These are phyloP conservation scores for Drosophila ananassae DNA, from an alignment of 1,140 invertebrate species.

Conservation along the genomic window DNA sequence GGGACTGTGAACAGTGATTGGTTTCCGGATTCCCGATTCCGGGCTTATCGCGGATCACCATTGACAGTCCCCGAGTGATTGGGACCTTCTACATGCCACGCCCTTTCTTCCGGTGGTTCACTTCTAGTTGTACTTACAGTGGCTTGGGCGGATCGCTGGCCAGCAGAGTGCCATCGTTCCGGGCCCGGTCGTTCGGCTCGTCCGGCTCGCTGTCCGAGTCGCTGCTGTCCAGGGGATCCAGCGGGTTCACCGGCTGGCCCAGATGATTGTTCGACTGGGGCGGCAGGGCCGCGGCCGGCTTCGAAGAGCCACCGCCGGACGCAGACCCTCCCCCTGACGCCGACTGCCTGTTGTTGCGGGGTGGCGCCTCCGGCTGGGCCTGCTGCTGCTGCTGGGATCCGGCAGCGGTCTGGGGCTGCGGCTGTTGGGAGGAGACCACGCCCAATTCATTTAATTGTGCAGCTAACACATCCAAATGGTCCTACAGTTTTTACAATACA, in stretches of 20 bases:
- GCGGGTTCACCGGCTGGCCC: conserved; percentile 77
- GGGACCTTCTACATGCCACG: conserved; percentile 39
- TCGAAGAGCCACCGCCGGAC: conserved; percentile 42
- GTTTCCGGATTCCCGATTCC: too few relatives aligned
- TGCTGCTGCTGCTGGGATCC: conserved; percentile 67
- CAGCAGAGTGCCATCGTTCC: conserved; percentile 96
- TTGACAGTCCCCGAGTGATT: not conserved
- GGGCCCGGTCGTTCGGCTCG: conserved; percentile 87
- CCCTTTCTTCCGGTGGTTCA: conserved; percentile 48
- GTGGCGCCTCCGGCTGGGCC: conserved; percentile 86
- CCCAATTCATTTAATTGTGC: conserved; percentile 96
- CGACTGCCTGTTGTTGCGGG: conserved; percentile 85
- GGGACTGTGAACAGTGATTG: conserved; percentile 13
- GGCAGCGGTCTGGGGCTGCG: conserved; percentile 75
- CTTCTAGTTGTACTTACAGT: conserved; percentile 89
- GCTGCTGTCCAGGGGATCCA: conserved; percentile 87
- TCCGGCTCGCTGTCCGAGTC: conserved; percentile 88
- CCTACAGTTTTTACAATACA: conserved; percentile 86
- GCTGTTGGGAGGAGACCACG: conserved; percentile 87
- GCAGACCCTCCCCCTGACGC: conserved; percentile 51
- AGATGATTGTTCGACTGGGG: conserved; percentile 81
- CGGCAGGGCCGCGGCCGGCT: conserved; percentile 73
- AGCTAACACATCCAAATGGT: conserved; percentile 94
- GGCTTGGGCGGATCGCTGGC: conserved; percentile 98
- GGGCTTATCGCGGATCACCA: too few relatives aligned